These are phyloP conservation scores for Pseudachorutes palmiensis DNA, from an alignment of 1,140 invertebrate species.

Conservation along the genomic window DNA sequence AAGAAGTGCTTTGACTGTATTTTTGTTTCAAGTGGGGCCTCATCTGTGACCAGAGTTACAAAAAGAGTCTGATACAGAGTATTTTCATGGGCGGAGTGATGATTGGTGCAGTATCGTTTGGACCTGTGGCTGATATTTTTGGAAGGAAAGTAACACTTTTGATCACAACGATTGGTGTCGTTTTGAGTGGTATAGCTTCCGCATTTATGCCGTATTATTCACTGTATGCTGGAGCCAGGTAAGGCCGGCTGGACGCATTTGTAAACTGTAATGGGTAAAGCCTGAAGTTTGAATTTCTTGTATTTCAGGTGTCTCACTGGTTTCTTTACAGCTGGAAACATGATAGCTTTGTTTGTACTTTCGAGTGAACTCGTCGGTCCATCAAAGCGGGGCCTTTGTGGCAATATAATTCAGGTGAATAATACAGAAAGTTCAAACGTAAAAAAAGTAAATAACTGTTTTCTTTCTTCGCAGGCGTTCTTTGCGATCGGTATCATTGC, in stretches of 20 bases:
- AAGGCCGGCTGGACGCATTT: neutral
- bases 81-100: constrained; percentile 32
- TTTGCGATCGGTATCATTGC: constrained; percentile 34
- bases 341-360: constrained; percentile 28
- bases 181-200: constrained; percentile 21
- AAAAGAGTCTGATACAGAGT: constrained; percentile 23
- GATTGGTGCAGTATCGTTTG: constrained; percentile 26
- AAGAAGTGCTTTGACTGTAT: constrained; percentile 31
- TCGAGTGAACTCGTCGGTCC: constrained; percentile 31
- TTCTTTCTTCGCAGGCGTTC: constrained; percentile 22
- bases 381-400: constrained; percentile 29
- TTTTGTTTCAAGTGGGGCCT: constrained; percentile 27
- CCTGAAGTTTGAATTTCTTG: neutral
- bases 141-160: constrained; percentile 25
- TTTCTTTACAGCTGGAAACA: constrained; percentile 31
- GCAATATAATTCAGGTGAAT: constrained; percentile 31
- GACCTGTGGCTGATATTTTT: constrained; percentile 22
- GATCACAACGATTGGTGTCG: constrained; percentile 24
- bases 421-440: too few relatives aligned
- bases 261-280: neutral
- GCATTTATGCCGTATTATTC: constrained; percentile 19
- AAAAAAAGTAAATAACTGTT: too few relatives aligned
- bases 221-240: constrained; percentile 21
- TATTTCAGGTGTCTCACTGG: constrained; percentile 30
- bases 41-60: constrained; percentile 27